These are phyloP conservation scores for Neomonachus schauinslandi DNA, from an alignment of 2,113 vertebrate genomes.

Conservation along the genomic window DNA sequence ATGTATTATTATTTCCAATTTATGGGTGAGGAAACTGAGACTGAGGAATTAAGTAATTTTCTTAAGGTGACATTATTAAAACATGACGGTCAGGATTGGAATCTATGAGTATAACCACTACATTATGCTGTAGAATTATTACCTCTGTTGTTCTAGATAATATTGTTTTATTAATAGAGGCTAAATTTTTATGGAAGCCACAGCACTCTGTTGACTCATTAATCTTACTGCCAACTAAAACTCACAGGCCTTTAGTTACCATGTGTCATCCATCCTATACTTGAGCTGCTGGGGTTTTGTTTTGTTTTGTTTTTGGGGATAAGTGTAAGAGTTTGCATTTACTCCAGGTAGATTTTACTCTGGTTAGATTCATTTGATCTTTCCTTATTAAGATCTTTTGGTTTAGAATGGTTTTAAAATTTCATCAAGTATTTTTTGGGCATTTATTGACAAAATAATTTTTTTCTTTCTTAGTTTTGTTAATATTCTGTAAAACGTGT, in stretches of 20 bases:
- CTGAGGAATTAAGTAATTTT: conserved; percentile 54
- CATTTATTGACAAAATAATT: background rate
- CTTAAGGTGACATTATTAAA: conserved; percentile 52
- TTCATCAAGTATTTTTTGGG: background rate
- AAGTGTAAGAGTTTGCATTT: background rate
- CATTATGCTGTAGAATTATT: conserved; percentile 38
- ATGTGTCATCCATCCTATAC: background rate
- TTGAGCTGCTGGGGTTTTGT: background rate
- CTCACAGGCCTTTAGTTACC: conserved; percentile 8
- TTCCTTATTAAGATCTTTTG: conserved; percentile 41
- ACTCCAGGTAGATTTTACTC: conserved; percentile 37
- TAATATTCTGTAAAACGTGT: background rate
- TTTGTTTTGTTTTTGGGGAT: background rate
- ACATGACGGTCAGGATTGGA: conserved; percentile 37
- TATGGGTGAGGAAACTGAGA: conserved; percentile 24
- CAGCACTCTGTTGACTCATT: conserved; percentile 36
- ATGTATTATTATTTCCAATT: conserved; percentile 46
- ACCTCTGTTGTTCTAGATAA: conserved; percentile 29
- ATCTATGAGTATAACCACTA: conserved; percentile 23
- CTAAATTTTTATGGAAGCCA: conserved; percentile 38
- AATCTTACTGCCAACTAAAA: conserved; percentile 46
- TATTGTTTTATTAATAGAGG: conserved; percentile 31
- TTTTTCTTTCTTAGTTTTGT: conserved; percentile 49
- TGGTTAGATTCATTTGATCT: background rate
- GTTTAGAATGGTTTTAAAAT: background rate